Conservation (phyloP, 2,113 vertebrate species). For the Arizona elegans region DNA sequence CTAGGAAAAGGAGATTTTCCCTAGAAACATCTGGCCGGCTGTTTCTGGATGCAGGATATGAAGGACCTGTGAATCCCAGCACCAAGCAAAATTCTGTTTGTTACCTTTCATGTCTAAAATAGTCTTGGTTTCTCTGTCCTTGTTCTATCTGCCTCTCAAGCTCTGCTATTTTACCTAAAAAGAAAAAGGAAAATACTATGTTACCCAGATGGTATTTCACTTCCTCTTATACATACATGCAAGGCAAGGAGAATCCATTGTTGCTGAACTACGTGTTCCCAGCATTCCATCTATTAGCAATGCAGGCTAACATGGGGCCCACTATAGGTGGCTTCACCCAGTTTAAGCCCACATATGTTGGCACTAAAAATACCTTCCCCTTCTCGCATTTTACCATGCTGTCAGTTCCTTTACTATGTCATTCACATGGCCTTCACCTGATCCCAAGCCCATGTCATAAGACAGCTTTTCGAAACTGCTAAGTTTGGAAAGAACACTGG, state of each 20-base stretch:
- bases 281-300: not conserved
- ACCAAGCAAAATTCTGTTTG: not conserved
- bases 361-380: not conserved
- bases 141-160: not conserved
- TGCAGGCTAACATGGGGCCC: not conserved
- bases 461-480: not conserved
- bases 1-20: not conserved
- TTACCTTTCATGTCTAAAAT: not conserved
- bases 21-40: not conserved
- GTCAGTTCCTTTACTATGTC: not conserved
- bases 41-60: not conserved
- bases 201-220: not conserved
- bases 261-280: not conserved
- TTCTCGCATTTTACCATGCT: not conserved
- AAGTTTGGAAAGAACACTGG: too few species aligned
- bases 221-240: not conserved
- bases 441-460: not conserved
- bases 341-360: not conserved
- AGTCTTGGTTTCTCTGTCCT: accelerated
- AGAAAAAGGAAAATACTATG: not conserved
- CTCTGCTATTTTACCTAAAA: not conserved
- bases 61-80: not conserved
- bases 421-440: not conserved
- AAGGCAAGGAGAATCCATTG: not conserved
- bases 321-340: not conserved